A percentile compares a stretch with the other conserved stretches of the same genome.
Evolutionary conservation across 2,888 invertebrate species (phyloP).

Genomic region (Mayetiola destructor): DNA sequence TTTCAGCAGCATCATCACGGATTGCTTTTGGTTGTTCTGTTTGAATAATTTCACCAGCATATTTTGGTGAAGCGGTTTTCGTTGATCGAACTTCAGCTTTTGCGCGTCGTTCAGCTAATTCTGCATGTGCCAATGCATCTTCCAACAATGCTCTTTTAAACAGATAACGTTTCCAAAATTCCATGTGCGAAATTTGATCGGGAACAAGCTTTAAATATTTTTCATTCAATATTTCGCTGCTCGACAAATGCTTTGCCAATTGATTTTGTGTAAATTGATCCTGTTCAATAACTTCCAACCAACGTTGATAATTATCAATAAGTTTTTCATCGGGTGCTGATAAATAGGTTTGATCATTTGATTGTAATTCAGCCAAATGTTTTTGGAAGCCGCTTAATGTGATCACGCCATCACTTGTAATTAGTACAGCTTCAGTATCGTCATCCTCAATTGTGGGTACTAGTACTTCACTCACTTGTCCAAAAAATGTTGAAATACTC

Average conservation of each 20-base stretch:
- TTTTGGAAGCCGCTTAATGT: conserved; percentile 47
- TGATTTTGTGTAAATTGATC: conserved; percentile 42
- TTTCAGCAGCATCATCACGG: conserved; percentile 15
- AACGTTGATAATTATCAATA: conserved; percentile 41
- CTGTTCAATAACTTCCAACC: conserved; percentile 40
- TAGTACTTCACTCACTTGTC: conserved; percentile 53
- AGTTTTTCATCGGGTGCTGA: conserved; percentile 46
- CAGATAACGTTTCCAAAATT: conserved; percentile 70
- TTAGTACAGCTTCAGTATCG: conserved; percentile 53
- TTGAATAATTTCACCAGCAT: conserved; percentile 18
- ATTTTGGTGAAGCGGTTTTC: conserved; percentile 18
- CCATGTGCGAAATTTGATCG: conserved; percentile 50
- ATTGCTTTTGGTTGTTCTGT: conserved; percentile 20
- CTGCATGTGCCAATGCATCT: conserved; percentile 53
- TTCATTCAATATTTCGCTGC: conserved; percentile 36
- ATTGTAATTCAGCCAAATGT: conserved; percentile 54
- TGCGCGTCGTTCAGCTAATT: conserved; percentile 39
- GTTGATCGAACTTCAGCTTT: conserved; percentile 23
- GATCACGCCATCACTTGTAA: conserved; percentile 51
- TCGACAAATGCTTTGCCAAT: conserved; percentile 44
- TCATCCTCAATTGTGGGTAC: conserved; percentile 54
- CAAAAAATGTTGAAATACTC: conserved; percentile 54
- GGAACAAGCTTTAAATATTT: conserved; percentile 47
- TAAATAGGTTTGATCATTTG: conserved; percentile 57
- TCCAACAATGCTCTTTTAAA: conserved; percentile 67